phyloP scores from a whole-genome alignment of 2,797 vertebrate species.

The Sphenopsis melanotis region DNA sequence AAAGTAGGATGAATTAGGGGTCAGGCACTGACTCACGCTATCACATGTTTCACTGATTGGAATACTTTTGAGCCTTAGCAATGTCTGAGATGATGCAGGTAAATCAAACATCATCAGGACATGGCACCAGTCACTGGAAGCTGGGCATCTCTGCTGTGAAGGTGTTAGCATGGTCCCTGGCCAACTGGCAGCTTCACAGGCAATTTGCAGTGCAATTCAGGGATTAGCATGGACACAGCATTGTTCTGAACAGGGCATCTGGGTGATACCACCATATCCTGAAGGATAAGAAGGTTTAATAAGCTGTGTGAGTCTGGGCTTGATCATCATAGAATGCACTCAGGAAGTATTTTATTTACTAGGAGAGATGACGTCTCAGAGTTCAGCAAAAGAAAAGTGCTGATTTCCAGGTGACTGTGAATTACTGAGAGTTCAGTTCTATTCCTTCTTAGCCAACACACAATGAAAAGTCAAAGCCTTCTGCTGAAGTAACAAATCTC shows the following conservation, averaged over 20 bases:
- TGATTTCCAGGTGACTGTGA: neutral
- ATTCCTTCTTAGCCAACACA: neutral
- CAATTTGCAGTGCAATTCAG: neutral
- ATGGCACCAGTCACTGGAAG: neutral
- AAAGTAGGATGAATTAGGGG: neutral
- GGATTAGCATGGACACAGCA: neutral
- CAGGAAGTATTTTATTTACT: neutral
- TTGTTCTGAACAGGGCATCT: neutral
- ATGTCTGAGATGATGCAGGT: neutral
- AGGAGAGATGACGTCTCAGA: neutral
- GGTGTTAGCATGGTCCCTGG: neutral
- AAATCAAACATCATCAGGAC: neutral
- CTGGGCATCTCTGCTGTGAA: neutral
- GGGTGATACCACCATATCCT: neutral
- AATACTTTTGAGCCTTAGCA: neutral
- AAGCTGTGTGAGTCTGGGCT: neutral
- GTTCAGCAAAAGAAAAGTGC: neutral
- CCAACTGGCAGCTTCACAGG: neutral
- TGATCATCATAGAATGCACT: neutral
- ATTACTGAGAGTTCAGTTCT: neutral
- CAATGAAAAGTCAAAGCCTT: neutral
- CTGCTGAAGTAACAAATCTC: neutral
- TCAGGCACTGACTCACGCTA: neutral
- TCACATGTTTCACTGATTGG: neutral
- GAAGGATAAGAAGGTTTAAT: neutral